phyloP scores from a whole-genome alignment of 92 coral and sea anemone genomes.

The Siderastrea siderea region DNA sequence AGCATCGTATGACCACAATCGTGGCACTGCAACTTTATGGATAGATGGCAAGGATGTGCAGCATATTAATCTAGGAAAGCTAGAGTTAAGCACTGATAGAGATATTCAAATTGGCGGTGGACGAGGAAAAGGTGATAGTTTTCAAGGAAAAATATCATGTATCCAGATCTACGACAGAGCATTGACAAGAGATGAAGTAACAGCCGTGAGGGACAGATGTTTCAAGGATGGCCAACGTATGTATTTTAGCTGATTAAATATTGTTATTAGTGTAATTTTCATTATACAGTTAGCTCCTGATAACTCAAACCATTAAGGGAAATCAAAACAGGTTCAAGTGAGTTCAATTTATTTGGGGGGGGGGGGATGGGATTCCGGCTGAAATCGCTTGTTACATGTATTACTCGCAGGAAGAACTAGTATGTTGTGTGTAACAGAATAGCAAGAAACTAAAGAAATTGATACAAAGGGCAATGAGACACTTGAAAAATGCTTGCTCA shows the following conservation, averaged over 20 bases:
- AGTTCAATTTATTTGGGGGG: no score
- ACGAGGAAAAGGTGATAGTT: slow-evolving; percentile 49
- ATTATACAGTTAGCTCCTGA: neutral
- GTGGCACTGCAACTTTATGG: slow-evolving; percentile 78
- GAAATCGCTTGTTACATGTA: no score
- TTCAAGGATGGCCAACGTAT: slow-evolving; percentile 45
- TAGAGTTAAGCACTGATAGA: slow-evolving; percentile 69
- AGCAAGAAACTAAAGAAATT: no score
- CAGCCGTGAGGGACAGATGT: slow-evolving; percentile 72
- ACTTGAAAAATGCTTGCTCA: no score
- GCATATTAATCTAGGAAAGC: slow-evolving; percentile 34
- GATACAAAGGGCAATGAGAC: no score
- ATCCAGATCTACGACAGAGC: slow-evolving; percentile 81
- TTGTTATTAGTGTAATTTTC: neutral
- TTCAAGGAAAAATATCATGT: slow-evolving; percentile 85
- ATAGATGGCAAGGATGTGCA: slow-evolving; percentile 71
- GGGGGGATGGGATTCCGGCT: no score
- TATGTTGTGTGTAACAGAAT: no score
- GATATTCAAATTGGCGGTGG: slow-evolving; percentile 71
- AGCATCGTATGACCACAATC: slow-evolving; percentile 58
- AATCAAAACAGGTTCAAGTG: no score
- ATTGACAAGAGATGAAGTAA: slow-evolving; percentile 50
- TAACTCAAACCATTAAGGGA: no score
- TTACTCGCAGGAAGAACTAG: no score
- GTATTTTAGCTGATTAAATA: neutral